Evolutionary conservation across 1,140 invertebrate species (phyloP).

Genomic region (Apolygus lucorum): DNA sequence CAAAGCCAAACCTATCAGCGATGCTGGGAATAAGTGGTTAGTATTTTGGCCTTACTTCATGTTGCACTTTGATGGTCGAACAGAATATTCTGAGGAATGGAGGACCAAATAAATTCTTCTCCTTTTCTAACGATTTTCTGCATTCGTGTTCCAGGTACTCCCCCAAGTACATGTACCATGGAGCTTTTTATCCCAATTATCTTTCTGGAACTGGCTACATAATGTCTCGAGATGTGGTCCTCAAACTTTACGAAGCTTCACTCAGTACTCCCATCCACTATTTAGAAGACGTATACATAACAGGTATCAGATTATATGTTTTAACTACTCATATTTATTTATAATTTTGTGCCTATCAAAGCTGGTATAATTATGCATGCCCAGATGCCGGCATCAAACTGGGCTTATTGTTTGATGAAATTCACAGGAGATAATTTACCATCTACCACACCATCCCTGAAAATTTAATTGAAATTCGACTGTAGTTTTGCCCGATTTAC

Average conservation of each 20-base stretch:
- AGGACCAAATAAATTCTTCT: neutral
- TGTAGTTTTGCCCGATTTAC: too few species aligned
- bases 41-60: too few species aligned
- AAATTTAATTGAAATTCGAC: too few species aligned
- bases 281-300: slow-evolving; percentile 79
- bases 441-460: too few species aligned
- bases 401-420: neutral
- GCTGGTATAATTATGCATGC: neutral
- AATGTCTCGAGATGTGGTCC: slow-evolving; percentile 59
- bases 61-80: too few species aligned
- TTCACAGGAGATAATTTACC: neutral
- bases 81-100: too few species aligned
- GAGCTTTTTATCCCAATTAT: slow-evolving; percentile 67
- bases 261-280: slow-evolving; percentile 61
- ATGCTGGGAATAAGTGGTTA: slow-evolving; percentile 41
- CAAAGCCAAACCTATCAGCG: slow-evolving; percentile 38
- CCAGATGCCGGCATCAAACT: neutral
- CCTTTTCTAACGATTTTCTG: neutral
- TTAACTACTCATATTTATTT: too few species aligned
- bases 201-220: slow-evolving; percentile 77
- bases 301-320: slow-evolving; percentile 52
- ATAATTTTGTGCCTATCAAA: neutral
- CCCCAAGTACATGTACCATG: slow-evolving; percentile 68
- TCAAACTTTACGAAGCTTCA: slow-evolving; percentile 57
- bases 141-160: slow-evolving; percentile 51